Percentiles rank a stretch among this genome's conserved stretches.
These are phyloP conservation scores for Palloptera scutellata DNA, from an alignment of 2,888 invertebrate species.

Conservation along the genomic window DNA sequence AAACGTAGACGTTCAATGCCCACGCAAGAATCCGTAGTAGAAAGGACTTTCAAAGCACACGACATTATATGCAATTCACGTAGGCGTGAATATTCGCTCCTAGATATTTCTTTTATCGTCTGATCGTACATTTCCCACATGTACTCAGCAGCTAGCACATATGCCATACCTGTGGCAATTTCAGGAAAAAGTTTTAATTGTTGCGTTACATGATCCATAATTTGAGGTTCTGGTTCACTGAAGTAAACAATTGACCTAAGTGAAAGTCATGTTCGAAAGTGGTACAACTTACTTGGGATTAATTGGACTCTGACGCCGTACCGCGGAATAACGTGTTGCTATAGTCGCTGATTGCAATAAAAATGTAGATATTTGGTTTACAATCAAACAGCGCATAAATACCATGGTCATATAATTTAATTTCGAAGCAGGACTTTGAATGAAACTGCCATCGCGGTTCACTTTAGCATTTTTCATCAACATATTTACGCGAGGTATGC, in stretches of 20 bases:
- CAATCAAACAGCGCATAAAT: conserved; percentile 84
- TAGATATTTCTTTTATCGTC: conserved; percentile 78
- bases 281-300: conserved; percentile 70
- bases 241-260: conserved; percentile 11
- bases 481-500: conserved; percentile 88
- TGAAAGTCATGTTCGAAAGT: background rate
- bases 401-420: conserved; percentile 86
- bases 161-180: conserved; percentile 81
- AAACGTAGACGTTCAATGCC: conserved; percentile 86
- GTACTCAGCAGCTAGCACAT: conserved; percentile 67
- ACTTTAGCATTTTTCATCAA: conserved; percentile 91
- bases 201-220: conserved; percentile 92
- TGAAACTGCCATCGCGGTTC: conserved; percentile 87
- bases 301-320: conserved; percentile 85
- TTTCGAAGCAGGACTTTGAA: conserved; percentile 80
- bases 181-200: conserved; percentile 89
- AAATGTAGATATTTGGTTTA: conserved; percentile 75
- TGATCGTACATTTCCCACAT: conserved; percentile 71
- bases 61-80: conserved; percentile 88
- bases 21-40: conserved; percentile 75
- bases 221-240: conserved; percentile 86
- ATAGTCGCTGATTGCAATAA: conserved; percentile 85
- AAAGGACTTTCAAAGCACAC: conserved; percentile 86
- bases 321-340: conserved; percentile 87
- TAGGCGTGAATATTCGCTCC: conserved; percentile 79